Percentiles rank a stretch among this genome's conserved stretches.
Evolutionary conservation across 2,797 vertebrate species (phyloP).

Genomic region (Phataginus tricuspis): DNA sequence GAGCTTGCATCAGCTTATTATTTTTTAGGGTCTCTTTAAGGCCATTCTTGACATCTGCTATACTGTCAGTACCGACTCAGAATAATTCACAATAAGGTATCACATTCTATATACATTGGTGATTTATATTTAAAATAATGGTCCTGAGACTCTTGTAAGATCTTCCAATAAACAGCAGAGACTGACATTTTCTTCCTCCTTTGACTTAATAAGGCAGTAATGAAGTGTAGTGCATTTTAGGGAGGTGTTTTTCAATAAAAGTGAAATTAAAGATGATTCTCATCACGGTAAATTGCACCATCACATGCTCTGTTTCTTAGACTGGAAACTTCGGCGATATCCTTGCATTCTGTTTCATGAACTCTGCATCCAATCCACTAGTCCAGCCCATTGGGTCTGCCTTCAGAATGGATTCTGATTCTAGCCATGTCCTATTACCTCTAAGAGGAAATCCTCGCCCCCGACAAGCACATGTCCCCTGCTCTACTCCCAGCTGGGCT

Average conservation of each 20-base stretch:
- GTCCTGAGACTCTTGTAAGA: not conserved
- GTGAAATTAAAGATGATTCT: not conserved
- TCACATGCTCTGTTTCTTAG: not conserved
- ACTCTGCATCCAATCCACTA: not conserved
- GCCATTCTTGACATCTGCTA: not conserved
- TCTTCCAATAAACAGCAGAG: not conserved
- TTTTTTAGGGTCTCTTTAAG: not conserved
- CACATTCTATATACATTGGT: not conserved
- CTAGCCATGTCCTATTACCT: not conserved
- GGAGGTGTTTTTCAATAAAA: not conserved
- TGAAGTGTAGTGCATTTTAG: not conserved
- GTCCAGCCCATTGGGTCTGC: not conserved
- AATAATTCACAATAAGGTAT: not conserved
- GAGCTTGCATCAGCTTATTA: not conserved
- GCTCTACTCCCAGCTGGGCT: accelerated
- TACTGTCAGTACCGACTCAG: not conserved
- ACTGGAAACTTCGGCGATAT: not conserved
- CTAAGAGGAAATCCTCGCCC: not conserved
- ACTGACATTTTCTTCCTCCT: not conserved
- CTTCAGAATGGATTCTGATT: not conserved
- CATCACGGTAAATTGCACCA: not conserved
- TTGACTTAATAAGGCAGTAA: not conserved
- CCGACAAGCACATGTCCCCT: too few species aligned
- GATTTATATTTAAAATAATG: not conserved
- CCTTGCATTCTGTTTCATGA: not conserved